Conservation (phyloP, 2,888 invertebrate species). For the Lithophane ornitopus region DNA sequence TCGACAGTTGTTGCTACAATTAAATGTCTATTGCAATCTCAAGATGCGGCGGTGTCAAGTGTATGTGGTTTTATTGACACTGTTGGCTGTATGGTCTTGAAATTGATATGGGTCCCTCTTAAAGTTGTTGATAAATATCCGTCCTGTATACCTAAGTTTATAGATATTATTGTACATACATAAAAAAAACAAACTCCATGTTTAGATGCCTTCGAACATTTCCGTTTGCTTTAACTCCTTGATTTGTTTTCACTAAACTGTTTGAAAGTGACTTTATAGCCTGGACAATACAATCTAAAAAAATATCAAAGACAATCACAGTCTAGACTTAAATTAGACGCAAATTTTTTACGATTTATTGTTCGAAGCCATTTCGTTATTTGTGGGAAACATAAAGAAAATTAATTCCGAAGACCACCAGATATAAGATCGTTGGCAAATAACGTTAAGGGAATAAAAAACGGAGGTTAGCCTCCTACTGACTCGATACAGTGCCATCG, state of each 20-base stretch:
- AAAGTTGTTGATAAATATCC: background rate
- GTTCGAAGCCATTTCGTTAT: conserved; percentile 68
- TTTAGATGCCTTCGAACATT: background rate
- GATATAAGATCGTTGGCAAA: conserved; percentile 69
- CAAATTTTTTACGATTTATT: conserved; percentile 75
- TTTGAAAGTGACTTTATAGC: conserved; percentile 11
- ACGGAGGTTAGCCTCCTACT: conserved; percentile 53
- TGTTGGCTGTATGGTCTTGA: conserved; percentile 11
- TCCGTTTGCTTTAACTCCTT: background rate
- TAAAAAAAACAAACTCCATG: background rate
- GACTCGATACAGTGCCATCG: conserved; percentile 58
- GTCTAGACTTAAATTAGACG: conserved; percentile 76
- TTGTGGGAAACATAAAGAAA: conserved; percentile 75
- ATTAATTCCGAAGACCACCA: conserved; percentile 71
- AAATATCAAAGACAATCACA: conserved; percentile 60
- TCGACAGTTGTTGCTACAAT: conserved; percentile 57
- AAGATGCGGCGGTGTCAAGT: conserved; percentile 54
- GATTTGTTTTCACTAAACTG: background rate
- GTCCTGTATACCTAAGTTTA: background rate
- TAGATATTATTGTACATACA: background rate
- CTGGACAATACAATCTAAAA: conserved; percentile 35
- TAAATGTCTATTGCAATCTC: conserved; percentile 59
- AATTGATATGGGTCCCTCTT: conserved; percentile 48
- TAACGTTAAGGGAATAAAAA: conserved; percentile 72
- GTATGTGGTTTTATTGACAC: conserved; percentile 53